Percentiles rank a stretch among this genome's conserved stretches.
These are phyloP conservation scores for Apaloderma vittatum DNA, from an alignment of 2,113 vertebrate species.

Conservation along the genomic window DNA sequence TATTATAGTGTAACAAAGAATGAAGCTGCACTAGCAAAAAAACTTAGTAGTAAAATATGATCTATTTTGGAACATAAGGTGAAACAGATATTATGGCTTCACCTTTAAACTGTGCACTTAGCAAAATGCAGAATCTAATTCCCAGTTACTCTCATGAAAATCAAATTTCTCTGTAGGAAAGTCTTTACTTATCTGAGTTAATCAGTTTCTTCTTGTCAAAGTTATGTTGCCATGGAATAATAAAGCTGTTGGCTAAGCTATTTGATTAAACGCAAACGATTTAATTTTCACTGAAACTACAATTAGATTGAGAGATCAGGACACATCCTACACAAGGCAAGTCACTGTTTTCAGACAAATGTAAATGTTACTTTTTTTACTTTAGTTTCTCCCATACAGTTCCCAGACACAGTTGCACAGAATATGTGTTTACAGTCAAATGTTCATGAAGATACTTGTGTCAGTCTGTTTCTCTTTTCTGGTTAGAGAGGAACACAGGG, in stretches of 20 bases:
- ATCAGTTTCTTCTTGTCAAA: not conserved
- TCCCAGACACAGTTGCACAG: not conserved
- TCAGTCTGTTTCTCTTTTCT: not conserved
- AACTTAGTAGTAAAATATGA: not conserved
- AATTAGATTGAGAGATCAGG: not conserved
- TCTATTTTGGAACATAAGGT: conserved; percentile 5
- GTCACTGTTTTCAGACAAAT: not conserved
- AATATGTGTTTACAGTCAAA: not conserved
- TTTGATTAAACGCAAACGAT: not conserved
- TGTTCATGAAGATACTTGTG: not conserved
- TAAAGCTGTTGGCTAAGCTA: not conserved
- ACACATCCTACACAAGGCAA: not conserved
- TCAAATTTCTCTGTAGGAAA: not conserved
- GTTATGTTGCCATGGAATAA: not conserved
- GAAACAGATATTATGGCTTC: not conserved
- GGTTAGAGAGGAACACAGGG: not conserved
- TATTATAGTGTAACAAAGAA: not conserved
- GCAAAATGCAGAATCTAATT: not conserved
- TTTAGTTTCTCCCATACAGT: not conserved
- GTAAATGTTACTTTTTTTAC: not conserved
- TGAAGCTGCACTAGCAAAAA: not conserved
- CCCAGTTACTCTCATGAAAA: not conserved
- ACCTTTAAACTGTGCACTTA: not conserved
- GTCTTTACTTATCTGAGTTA: not conserved
- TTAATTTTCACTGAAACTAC: not conserved